phyloP scores from a whole-genome alignment of 2,113 vertebrate species.

The Andinoacara biseriatus region DNA sequence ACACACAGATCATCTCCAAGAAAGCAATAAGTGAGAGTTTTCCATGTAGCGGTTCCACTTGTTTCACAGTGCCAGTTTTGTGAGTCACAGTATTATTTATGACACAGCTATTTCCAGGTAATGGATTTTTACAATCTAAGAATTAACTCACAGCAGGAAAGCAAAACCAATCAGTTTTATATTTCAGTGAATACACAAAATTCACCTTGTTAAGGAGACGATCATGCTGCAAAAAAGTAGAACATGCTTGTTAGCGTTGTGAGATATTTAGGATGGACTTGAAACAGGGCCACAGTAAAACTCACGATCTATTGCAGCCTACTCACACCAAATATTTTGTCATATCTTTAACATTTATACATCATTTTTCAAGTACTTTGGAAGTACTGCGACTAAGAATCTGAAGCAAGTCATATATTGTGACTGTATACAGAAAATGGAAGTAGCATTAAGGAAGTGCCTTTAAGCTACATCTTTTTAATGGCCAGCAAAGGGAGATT shows the following conservation, averaged over 20 bases:
- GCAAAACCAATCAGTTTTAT: background rate
- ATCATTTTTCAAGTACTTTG: background rate
- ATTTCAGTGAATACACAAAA: background rate
- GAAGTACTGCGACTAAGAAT: too few relatives aligned
- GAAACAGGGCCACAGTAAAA: background rate
- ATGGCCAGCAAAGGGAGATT: background rate
- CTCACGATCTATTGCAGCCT: background rate
- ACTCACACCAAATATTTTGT: background rate
- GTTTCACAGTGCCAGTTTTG: constrained; percentile 1
- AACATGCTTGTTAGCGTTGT: background rate
- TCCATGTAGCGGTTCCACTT: background rate
- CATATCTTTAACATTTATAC: background rate
- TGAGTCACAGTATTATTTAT: background rate
- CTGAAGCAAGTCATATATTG: too few relatives aligned
- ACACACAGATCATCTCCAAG: background rate
- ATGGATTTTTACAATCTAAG: background rate
- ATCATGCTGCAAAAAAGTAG: background rate
- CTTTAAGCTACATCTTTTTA: background rate
- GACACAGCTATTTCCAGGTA: background rate
- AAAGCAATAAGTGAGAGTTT: background rate
- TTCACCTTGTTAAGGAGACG: background rate
- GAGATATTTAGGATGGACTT: background rate
- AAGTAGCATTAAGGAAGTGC: background rate
- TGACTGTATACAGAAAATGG: background rate
- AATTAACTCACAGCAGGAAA: background rate